A percentile compares a stretch with the other conserved stretches of the same genome.
Conservation (phyloP, 2,797 vertebrate genomes). For the Myotis vivesi region DNA sequence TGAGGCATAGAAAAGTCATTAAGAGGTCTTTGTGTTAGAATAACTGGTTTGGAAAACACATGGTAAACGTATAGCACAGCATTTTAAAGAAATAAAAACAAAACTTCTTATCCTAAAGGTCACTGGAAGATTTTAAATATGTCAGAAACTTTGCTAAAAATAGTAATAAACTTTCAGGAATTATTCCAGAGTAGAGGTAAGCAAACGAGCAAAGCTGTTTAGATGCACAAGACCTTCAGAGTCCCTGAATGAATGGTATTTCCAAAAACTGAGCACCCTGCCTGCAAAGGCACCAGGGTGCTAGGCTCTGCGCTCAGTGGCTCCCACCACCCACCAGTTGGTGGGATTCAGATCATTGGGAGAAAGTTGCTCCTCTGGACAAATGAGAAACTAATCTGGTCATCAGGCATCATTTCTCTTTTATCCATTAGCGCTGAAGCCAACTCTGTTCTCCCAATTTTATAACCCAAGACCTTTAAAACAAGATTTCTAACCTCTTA, state of each 20-base stretch:
- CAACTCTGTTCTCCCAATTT: neutral
- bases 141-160: neutral
- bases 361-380: neutral
- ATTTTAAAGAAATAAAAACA: neutral
- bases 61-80: neutral
- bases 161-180: neutral
- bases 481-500: neutral
- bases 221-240: neutral
- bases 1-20: neutral
- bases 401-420: neutral
- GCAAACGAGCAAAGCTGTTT: neutral
- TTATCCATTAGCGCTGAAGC: neutral
- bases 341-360: neutral
- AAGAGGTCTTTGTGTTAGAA: neutral
- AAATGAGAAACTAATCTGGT: neutral
- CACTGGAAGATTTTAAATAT: neutral
- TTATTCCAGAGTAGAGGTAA: neutral
- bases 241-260: neutral
- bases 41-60: neutral
- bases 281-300: neutral
- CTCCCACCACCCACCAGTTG: too few species aligned
- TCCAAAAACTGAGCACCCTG: neutral
- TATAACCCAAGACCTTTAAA: neutral
- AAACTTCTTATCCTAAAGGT: neutral
- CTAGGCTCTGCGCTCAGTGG: fast-evolving